phyloP scores from a whole-genome alignment of 2,888 invertebrate genomes.

The Leptopilina syphax region DNA sequence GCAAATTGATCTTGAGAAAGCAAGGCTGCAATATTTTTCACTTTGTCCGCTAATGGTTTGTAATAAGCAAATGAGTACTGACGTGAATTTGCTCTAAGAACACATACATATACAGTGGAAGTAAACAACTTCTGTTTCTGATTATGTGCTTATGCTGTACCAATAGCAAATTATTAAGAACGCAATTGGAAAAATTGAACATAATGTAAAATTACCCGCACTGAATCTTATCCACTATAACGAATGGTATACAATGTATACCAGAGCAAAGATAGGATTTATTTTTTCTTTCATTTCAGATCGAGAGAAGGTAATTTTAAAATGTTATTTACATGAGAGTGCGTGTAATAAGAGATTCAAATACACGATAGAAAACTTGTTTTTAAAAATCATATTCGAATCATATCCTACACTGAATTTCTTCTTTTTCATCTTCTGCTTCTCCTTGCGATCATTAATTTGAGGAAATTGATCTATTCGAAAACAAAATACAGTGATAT shows the following conservation, averaged over 20 bases:
- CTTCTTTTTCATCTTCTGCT: no score
- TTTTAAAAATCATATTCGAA: no score
- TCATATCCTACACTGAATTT: no score
- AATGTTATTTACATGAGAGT: no score
- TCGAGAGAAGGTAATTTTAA: not conserved
- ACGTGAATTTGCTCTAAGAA: not conserved
- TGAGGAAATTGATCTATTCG: no score
- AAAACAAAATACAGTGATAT: no score
- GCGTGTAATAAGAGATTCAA: no score
- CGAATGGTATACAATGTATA: not conserved
- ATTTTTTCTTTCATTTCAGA: not conserved
- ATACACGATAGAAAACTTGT: no score
- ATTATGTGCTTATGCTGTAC: not conserved
- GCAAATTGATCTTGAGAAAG: not conserved
- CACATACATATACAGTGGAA: not conserved
- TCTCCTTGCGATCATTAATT: no score
- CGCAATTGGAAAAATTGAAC: not conserved
- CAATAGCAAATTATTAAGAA: not conserved
- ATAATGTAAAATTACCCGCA: not conserved
- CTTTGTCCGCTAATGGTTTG: not conserved
- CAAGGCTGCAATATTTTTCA: not conserved
- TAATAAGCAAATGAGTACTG: conserved; percentile 8
- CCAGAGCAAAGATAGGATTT: not conserved
- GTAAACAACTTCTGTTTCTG: not conserved
- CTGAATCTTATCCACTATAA: not conserved